Evolutionary conservation across 2,888 invertebrate genomes (phyloP).

Genomic region (Candidula unifasciata): DNA sequence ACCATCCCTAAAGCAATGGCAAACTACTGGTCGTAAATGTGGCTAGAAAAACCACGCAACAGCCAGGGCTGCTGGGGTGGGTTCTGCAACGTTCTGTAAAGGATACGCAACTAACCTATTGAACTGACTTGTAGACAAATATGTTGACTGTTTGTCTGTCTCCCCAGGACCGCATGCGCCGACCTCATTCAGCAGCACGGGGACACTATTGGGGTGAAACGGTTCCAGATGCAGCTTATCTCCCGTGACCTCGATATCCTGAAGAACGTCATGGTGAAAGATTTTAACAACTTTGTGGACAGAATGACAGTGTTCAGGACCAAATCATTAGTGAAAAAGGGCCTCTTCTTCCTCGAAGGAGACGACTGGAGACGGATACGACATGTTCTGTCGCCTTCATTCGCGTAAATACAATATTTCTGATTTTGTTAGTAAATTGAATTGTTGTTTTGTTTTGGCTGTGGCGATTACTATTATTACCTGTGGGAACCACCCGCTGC

Average conservation of each 20-base stretch:
- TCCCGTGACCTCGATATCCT: slow-evolving; percentile 40
- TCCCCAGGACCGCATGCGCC: neutral
- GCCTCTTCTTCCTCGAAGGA: slow-evolving; percentile 33
- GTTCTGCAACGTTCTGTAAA: no score
- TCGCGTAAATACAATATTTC: neutral
- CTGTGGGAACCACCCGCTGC: no score
- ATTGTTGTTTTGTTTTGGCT: neutral
- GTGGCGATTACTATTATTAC: no score
- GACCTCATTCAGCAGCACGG: slow-evolving; percentile 33
- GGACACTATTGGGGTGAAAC: slow-evolving; percentile 39
- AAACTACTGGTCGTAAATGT: no score
- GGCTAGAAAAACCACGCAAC: no score
- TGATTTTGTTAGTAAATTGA: neutral
- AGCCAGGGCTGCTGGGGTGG: no score
- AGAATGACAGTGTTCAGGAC: neutral
- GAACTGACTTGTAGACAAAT: no score
- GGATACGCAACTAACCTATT: no score
- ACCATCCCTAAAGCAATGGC: no score
- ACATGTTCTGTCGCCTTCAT: slow-evolving; percentile 43
- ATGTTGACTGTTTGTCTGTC: no score
- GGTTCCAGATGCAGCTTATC: neutral
- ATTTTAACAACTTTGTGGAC: slow-evolving; percentile 49
- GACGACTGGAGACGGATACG: slow-evolving; percentile 39
- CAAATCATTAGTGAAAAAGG: neutral
- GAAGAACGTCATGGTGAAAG: slow-evolving; percentile 39